Conservation (phyloP, 2,888 invertebrate species). For the Trisateles emortualis region DNA sequence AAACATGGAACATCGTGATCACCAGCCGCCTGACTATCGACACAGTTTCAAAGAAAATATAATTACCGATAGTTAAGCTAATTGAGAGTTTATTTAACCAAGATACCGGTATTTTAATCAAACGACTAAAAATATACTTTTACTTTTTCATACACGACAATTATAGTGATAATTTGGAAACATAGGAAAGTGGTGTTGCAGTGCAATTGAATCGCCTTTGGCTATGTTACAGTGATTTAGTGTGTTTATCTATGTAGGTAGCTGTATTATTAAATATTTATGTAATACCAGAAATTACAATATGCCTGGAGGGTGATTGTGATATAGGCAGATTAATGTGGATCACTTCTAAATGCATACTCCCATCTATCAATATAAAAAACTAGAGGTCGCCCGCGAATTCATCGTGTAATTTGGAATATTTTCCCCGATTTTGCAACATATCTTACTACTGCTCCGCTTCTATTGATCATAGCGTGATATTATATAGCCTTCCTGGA, state of each 20-base stretch:
- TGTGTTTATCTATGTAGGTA: background rate
- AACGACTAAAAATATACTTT: slow-evolving; percentile 34
- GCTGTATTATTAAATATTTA: slow-evolving; percentile 5
- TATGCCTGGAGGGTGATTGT: background rate
- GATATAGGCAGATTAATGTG: background rate
- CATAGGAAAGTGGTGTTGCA: slow-evolving; percentile 28
- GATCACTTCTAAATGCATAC: background rate
- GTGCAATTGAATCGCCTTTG: slow-evolving; percentile 9
- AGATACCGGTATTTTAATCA: slow-evolving; percentile 31
- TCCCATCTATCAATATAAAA: background rate
- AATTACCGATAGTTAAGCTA: slow-evolving; percentile 22
- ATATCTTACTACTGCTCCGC: too few relatives aligned
- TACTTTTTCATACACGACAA: slow-evolving; percentile 35
- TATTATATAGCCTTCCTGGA: too few relatives aligned
- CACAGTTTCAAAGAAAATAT: too few relatives aligned
- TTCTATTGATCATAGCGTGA: too few relatives aligned
- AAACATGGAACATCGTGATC: too few relatives aligned
- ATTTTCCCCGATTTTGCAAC: too few relatives aligned
- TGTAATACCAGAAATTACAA: background rate
- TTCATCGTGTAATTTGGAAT: too few relatives aligned
- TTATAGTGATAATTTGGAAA: slow-evolving; percentile 25
- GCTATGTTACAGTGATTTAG: background rate
- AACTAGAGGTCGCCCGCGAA: background rate
- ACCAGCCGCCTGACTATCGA: too few relatives aligned
- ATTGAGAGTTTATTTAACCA: slow-evolving; percentile 24